These are phyloP conservation scores for Pogona vitticeps DNA, from an alignment of 2,113 vertebrate genomes.

Conservation along the genomic window DNA sequence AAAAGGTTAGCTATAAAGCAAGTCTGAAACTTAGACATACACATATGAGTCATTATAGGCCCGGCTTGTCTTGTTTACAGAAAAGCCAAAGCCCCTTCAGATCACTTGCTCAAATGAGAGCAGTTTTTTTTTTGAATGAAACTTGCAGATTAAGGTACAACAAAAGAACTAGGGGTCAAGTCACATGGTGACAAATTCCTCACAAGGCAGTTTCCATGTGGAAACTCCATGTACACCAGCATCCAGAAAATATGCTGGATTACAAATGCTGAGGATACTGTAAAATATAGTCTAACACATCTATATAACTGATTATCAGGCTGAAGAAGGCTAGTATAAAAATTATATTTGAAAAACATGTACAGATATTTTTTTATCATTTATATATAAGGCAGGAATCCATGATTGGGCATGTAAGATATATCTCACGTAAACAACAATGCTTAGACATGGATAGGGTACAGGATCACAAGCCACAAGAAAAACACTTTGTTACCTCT, in stretches of 20 bases:
- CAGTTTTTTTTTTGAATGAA: background rate
- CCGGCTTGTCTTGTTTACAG: conserved; percentile 29
- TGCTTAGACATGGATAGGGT: background rate
- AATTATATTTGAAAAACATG: background rate
- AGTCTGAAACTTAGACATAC: background rate
- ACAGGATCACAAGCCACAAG: background rate
- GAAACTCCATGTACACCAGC: background rate
- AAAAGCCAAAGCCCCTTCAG: background rate
- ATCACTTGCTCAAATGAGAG: background rate
- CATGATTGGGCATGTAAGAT: background rate
- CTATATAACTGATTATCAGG: too few species aligned
- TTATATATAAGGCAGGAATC: background rate
- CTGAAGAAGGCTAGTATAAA: background rate
- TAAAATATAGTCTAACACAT: background rate
- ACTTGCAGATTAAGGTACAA: background rate
- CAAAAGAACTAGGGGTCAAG: background rate
- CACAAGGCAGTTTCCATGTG: background rate
- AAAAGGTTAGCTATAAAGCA: conserved; percentile 37
- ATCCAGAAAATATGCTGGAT: background rate
- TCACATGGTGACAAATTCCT: background rate
- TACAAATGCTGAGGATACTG: background rate
- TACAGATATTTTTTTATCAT: background rate
- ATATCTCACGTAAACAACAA: background rate
- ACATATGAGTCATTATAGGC: background rate
- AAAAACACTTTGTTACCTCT: conserved; percentile 7